Evolutionary conservation across 1,140 invertebrate species (phyloP).

Genomic region (Zaprionus taronus): DNA sequence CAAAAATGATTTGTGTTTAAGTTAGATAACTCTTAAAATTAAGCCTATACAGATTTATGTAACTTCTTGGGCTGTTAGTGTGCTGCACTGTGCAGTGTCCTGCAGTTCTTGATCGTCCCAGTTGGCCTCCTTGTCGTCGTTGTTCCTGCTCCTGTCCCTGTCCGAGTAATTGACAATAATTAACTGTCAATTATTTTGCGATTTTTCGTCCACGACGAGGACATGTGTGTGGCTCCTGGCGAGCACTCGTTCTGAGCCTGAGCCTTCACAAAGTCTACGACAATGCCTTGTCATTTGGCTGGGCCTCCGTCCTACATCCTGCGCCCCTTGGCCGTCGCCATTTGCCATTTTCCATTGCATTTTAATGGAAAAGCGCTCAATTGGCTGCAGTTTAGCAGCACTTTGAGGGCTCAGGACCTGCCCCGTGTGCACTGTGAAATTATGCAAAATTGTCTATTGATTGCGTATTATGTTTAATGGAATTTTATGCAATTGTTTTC

Average conservation of each 20-base stretch:
- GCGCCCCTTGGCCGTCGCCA: neutral
- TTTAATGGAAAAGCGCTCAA: slow-evolving; percentile 63
- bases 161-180: slow-evolving; percentile 74
- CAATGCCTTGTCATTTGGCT: slow-evolving; percentile 57
- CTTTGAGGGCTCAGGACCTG: slow-evolving; percentile 42
- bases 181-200: slow-evolving; percentile 78
- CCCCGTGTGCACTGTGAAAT: slow-evolving; percentile 54
- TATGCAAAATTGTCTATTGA: slow-evolving; percentile 71
- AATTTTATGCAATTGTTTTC: slow-evolving; percentile 69
- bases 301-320: slow-evolving; percentile 9
- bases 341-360: slow-evolving; percentile 49
- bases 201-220: slow-evolving; percentile 56
- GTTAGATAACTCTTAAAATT: no score
- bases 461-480: slow-evolving; percentile 71
- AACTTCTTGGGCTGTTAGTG: neutral
- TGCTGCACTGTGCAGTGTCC: slow-evolving; percentile 13
- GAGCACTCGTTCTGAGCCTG: slow-evolving; percentile 24
- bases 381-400: slow-evolving; percentile 63
- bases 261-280: slow-evolving; percentile 33
- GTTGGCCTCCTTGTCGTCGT: neutral
- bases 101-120: neutral
- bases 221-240: slow-evolving; percentile 12
- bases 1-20: no score
- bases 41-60: neutral
- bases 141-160: slow-evolving; percentile 19